Percentiles rank a stretch among this genome's conserved stretches.
These are phyloP conservation scores for Brachionus asplanchnoidis DNA, from an alignment of 1,140 invertebrate species.

Conservation along the genomic window DNA sequence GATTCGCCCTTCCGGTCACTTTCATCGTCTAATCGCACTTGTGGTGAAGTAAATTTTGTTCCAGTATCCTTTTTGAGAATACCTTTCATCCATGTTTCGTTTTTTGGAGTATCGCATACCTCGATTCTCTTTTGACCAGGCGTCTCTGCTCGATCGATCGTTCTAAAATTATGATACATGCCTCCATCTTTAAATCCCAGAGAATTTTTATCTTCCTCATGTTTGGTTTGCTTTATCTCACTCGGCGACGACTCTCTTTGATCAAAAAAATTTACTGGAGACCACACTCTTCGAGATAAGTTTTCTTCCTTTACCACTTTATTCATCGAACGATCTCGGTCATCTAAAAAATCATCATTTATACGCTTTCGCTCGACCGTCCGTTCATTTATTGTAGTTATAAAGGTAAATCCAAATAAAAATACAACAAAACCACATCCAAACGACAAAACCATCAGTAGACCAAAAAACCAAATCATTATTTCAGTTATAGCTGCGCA, in stretches of 20 bases:
- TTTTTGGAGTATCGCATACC: background rate
- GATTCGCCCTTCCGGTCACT: background rate
- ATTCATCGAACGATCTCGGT: background rate
- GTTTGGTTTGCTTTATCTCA: background rate
- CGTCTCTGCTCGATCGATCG: background rate
- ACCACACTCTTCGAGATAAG: background rate
- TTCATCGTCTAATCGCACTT: too few relatives aligned
- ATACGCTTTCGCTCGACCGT: background rate
- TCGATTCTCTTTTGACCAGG: background rate
- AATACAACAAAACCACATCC: background rate
- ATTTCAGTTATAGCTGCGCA: background rate
- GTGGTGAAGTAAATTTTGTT: too few relatives aligned
- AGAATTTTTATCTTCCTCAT: background rate
- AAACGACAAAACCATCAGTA: background rate
- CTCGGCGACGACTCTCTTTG: too few relatives aligned
- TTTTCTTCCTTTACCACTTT: background rate
- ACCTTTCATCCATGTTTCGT: background rate
- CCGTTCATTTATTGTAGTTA: background rate
- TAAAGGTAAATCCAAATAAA: background rate
- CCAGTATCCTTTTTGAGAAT: background rate
- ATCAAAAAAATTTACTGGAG: too few relatives aligned
- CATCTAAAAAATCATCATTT: background rate
- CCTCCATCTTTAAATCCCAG: background rate
- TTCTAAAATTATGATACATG: background rate
- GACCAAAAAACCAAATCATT: background rate